Percentiles rank a stretch among this genome's conserved stretches.
These are phyloP conservation scores for Zonitis immaculata DNA, from an alignment of 2,888 invertebrate species.

Conservation along the genomic window DNA sequence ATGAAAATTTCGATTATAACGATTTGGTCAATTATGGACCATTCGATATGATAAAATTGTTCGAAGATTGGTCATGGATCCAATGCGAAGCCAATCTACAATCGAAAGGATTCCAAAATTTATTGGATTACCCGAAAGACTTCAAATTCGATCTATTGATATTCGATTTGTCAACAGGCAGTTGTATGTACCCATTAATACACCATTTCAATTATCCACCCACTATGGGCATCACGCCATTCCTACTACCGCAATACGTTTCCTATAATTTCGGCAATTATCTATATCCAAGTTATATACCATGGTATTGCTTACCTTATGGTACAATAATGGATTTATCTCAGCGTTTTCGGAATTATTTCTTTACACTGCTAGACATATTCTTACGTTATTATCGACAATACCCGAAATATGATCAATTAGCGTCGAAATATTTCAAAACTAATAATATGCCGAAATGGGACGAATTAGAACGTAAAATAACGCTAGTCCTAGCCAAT, in stretches of 20 bases:
- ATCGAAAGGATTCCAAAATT: conserved; percentile 29
- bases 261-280: conserved; percentile 22
- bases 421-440: conserved; percentile 25
- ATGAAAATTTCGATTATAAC: conserved; percentile 3
- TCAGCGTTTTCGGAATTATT: conserved; percentile 26
- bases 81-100: background rate
- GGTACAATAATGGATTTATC: conserved; percentile 25
- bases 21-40: conserved; percentile 4
- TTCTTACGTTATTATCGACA: background rate
- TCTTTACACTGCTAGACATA: conserved; percentile 14
- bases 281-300: conserved; percentile 27
- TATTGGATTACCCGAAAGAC: conserved; percentile 32
- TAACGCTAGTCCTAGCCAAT: conserved; percentile 33
- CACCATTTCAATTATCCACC: conserved; percentile 37
- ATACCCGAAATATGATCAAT: conserved; percentile 13
- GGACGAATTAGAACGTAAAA: conserved; percentile 25
- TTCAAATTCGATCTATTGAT: conserved; percentile 38
- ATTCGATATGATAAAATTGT: background rate
- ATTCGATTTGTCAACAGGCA: conserved; percentile 29
- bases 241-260: conserved; percentile 18
- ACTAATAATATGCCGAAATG: conserved; percentile 17
- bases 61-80: conserved; percentile 2
- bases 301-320: conserved; percentile 24
- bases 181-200: conserved; percentile 33
- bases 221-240: conserved; percentile 28